Base-by-base conservation (phyloP, 2,888 invertebrate species). In the Operophtera brumata region DNA sequence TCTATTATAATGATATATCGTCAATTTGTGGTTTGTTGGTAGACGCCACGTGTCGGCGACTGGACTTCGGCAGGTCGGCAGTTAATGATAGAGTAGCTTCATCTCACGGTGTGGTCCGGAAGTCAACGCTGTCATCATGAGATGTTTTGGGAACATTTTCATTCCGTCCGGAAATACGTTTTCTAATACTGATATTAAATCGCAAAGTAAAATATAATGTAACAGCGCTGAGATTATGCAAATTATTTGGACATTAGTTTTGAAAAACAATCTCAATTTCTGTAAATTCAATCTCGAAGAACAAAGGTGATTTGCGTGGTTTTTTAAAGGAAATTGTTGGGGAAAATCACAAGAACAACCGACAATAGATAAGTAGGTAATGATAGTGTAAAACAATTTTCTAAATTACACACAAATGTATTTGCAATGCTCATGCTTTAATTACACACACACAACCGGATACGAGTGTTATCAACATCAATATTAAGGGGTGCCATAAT, bases 71-170 rank as follows among this genome's bases (percentile, higher is more conserved):
- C 71, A 70, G 67, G 68, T 80, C 71, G 69, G 69, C 67, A 69
- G 68, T 66, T 82, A 84, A 83, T 80, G 71, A 83, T 70, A 80
- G 75, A 68, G 78, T 59, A 59, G 57, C 54, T 54, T 42, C 66
- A 57, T 66, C 75, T 64, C 68, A 62, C 70, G 71, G 86, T 86
- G 85, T 83, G 85, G 86, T 82, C 88, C 89, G 89, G 89, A 88
- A 82, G 86, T 87, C 64, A 43, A 71, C 64, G 75, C 79, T 82
- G 84, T 81, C 80, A 82, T 82, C 80, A 74, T 71, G 65, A 72
- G 71, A 65, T 70, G 71, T 69, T 78, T 76, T 70, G 69, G 64
- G 61, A 72, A 80, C 73, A 78, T 78, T 77, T 81, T 82, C 69
- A 80, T 82, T 80, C 73, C 57, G 67, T 72, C 75, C 73, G 75